phyloP scores from a whole-genome alignment of 2,888 invertebrate genomes.

The Dastarcus helophoroides region DNA sequence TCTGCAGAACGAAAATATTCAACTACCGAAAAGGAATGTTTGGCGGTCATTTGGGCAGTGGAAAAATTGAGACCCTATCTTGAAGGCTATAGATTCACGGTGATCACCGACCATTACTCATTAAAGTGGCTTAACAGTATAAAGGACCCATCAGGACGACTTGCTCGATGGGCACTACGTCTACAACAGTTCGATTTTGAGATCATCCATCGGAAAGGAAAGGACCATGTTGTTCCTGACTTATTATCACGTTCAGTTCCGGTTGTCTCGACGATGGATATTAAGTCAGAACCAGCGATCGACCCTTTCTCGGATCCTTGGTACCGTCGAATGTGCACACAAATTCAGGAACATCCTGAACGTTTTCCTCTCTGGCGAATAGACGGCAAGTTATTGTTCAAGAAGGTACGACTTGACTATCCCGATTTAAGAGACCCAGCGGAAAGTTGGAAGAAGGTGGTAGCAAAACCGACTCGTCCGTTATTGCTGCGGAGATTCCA shows the following conservation, averaged over 20 bases:
- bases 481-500: constrained; percentile 2
- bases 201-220: constrained; percentile 12
- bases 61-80: constrained; percentile 16
- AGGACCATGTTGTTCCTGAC: constrained; percentile 8
- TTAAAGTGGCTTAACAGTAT: constrained; percentile 13
- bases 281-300: no score
- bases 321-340: no score
- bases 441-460: constrained; percentile 9
- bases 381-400: constrained; percentile 4
- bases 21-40: constrained; percentile 16
- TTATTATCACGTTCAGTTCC: constrained; percentile 3
- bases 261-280: no score
- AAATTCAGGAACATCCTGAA: no score
- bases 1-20: constrained; percentile 11
- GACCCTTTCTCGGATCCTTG: no score
- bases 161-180: constrained; percentile 12
- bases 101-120: constrained; percentile 16
- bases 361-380: no score
- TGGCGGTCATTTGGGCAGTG: constrained; percentile 15
- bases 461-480: constrained; percentile 4
- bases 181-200: constrained; percentile 10
- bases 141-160: constrained; percentile 13
- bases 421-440: background rate
- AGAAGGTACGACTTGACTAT: constrained; percentile 3
- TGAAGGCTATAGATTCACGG: constrained; percentile 14